These are phyloP conservation scores for Volucella inflata DNA, from an alignment of 2,888 invertebrate species.

Conservation along the genomic window DNA sequence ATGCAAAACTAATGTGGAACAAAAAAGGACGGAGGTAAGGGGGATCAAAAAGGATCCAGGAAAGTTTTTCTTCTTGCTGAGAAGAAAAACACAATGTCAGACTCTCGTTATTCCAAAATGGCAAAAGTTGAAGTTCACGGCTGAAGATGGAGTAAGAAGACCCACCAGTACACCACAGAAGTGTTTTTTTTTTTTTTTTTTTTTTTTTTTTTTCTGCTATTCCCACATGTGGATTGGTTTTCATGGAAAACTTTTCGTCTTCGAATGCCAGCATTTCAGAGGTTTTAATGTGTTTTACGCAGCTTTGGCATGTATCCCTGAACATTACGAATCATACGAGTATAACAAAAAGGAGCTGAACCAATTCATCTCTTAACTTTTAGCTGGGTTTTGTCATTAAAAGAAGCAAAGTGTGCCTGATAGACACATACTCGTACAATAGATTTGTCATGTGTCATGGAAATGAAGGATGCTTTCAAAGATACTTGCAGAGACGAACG, in stretches of 20 bases:
- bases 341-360: slow-evolving; percentile 32
- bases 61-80: slow-evolving; percentile 29
- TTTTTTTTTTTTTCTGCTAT: slow-evolving; percentile 1
- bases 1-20: slow-evolving; percentile 54
- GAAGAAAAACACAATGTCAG: slow-evolving; percentile 4
- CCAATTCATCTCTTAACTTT: slow-evolving; percentile 13
- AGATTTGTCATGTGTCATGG: slow-evolving; percentile 37
- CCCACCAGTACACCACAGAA: neutral
- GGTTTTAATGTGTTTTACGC: slow-evolving; percentile 63
- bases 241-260: slow-evolving; percentile 26
- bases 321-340: neutral
- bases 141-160: slow-evolving; percentile 47
- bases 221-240: slow-evolving; percentile 29
- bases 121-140: slow-evolving; percentile 67
- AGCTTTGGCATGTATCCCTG: slow-evolving; percentile 29
- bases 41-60: slow-evolving; percentile 24
- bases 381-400: slow-evolving; percentile 39
- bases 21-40: slow-evolving; percentile 27
- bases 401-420: neutral
- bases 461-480: slow-evolving; percentile 42
- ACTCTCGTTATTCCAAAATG: slow-evolving; percentile 27
- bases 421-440: slow-evolving; percentile 18
- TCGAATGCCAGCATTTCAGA: slow-evolving; percentile 58
- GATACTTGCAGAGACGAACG: slow-evolving; percentile 7
- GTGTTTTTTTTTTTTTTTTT: slow-evolving; percentile 2